These are phyloP conservation scores for Porphyrio hochstetteri DNA, from an alignment of 2,113 vertebrate genomes.

Conservation along the genomic window DNA sequence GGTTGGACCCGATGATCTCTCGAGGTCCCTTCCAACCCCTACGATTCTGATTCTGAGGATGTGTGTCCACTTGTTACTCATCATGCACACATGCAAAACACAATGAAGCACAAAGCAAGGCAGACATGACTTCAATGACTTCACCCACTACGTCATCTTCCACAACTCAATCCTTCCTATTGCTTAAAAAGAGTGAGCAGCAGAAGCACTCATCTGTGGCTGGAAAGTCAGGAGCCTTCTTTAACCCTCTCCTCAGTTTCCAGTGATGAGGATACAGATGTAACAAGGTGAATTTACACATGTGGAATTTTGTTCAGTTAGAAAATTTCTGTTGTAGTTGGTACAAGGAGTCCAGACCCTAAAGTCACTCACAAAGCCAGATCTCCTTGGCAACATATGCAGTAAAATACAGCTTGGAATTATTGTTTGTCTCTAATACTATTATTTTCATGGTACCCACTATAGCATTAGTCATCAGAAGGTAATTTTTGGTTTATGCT, in stretches of 20 bases:
- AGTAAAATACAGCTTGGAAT: background rate
- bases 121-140: background rate
- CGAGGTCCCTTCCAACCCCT: no score
- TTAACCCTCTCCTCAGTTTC: background rate
- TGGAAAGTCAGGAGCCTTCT: background rate
- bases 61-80: background rate
- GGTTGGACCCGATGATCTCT: no score
- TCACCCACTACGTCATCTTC: rapidly evolving
- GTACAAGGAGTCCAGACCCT: background rate
- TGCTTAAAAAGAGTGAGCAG: background rate
- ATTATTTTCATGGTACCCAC: background rate
- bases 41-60: no score
- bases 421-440: background rate
- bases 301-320: background rate
- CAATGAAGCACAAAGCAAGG: background rate
- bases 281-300: background rate
- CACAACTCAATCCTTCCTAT: background rate
- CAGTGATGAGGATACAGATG: background rate
- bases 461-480: background rate
- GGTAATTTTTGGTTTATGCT: background rate
- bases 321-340: background rate
- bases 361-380: background rate
- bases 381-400: conserved; percentile 3
- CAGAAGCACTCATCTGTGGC: background rate
- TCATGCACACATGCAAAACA: rapidly evolving